These are phyloP conservation scores for Orestias chungarensis DNA, from an alignment of 2,797 vertebrate genomes.

Conservation along the genomic window DNA sequence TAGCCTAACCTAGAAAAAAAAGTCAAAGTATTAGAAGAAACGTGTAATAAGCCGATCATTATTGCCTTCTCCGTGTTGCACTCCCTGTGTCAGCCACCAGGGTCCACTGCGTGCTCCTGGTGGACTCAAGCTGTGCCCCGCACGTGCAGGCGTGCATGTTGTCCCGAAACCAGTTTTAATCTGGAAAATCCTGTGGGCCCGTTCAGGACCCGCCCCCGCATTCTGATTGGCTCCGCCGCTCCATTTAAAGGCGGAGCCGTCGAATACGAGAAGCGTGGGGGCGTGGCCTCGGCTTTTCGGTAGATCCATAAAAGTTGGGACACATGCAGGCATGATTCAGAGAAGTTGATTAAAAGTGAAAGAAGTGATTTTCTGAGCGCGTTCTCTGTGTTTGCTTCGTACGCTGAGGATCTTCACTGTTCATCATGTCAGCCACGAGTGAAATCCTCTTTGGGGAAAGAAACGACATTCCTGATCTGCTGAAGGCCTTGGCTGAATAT, in stretches of 20 bases:
- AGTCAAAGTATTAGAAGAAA: no score
- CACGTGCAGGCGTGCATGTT: conserved; percentile 57
- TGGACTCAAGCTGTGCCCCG: not conserved
- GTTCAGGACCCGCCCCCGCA: conserved; percentile 19
- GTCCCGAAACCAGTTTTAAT: not conserved
- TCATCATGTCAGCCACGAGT: conserved; percentile 64
- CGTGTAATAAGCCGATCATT: no score
- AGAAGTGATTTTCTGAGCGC: conserved; percentile 11
- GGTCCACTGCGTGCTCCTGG: conserved; percentile 11
- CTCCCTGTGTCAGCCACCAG: conserved; percentile 16
- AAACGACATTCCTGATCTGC: conserved; percentile 84
- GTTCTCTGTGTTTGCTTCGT: no score
- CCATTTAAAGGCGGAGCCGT: conserved; percentile 26
- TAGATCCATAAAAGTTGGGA: conserved; percentile 9
- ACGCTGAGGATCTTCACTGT: not conserved
- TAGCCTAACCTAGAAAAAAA: not conserved
- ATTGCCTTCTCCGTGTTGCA: conserved; percentile 10
- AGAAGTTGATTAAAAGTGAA: conserved; percentile 55
- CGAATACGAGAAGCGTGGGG: not conserved
- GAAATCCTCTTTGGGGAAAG: conserved; percentile 61
- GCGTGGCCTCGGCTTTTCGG: conserved; percentile 4
- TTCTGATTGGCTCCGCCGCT: conserved; percentile 18
- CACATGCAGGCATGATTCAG: conserved; percentile 49
- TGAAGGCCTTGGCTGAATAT: conserved; percentile 87
- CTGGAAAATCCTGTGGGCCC: not conserved